Conservation (phyloP, 2,113 vertebrate genomes). For the Todiramphus chloris region DNA sequence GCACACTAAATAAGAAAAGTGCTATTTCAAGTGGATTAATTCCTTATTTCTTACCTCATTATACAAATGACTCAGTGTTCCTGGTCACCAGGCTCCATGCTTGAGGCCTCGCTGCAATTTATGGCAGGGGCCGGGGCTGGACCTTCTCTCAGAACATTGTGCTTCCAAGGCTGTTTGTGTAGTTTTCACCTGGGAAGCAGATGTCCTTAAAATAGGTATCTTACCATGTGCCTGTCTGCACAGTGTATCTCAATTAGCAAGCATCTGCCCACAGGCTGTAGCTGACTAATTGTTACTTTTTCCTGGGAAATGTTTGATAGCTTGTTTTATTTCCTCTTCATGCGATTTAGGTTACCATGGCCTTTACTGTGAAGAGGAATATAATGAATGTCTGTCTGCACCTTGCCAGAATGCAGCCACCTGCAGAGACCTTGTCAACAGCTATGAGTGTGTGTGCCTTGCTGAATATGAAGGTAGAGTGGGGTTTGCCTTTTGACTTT, state of each 20-base stretch:
- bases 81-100: neutral
- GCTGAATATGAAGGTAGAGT: slow-evolving; percentile 88
- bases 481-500: neutral
- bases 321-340: neutral
- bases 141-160: neutral
- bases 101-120: neutral
- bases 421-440: slow-evolving; percentile 90
- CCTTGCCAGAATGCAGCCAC: slow-evolving; percentile 95
- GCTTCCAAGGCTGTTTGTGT: neutral
- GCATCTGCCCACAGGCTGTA: neutral
- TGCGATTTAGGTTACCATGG: slow-evolving; percentile 89
- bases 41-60: neutral
- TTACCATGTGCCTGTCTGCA: neutral
- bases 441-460: slow-evolving; percentile 90
- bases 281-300: neutral
- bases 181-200: neutral
- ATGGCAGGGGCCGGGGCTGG: neutral
- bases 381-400: slow-evolving; percentile 92
- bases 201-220: neutral
- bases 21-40: neutral
- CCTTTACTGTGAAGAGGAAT: slow-evolving; percentile 96
- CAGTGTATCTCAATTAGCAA: neutral
- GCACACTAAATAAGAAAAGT: neutral
- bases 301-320: neutral
- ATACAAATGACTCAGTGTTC: neutral